These are phyloP conservation scores for Proctacanthus coquilletti DNA, from an alignment of 1,140 invertebrate genomes.

Conservation along the genomic window DNA sequence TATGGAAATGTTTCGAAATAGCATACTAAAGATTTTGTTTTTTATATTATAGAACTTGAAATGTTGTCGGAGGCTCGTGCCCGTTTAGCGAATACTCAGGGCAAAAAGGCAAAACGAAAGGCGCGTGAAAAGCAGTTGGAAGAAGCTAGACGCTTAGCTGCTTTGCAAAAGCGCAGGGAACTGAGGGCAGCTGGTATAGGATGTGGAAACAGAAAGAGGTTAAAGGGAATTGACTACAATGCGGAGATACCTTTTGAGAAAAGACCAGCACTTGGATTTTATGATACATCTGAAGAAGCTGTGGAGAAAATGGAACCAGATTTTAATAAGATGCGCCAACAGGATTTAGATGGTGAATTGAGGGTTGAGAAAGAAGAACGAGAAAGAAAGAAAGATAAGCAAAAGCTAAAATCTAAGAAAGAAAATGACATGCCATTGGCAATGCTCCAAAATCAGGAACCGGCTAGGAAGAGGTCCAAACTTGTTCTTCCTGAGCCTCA, in stretches of 20 bases:
- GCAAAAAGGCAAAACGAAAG: slow-evolving; percentile 98
- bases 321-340: slow-evolving; percentile 76
- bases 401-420: slow-evolving; percentile 85
- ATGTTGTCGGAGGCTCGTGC: slow-evolving; percentile 98
- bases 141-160: slow-evolving; percentile 89
- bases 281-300: slow-evolving; percentile 80
- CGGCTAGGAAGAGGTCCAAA: slow-evolving; percentile 86
- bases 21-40: slow-evolving; percentile 4
- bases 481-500: slow-evolving; percentile 92
- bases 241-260: slow-evolving; percentile 97
- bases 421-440: slow-evolving; percentile 91
- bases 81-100: slow-evolving; percentile 95
- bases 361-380: slow-evolving; percentile 78
- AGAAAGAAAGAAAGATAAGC: slow-evolving; percentile 77
- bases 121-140: slow-evolving; percentile 97
- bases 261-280: slow-evolving; percentile 77
- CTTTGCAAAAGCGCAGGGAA: slow-evolving; percentile 91
- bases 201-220: slow-evolving; percentile 23
- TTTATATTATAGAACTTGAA: slow-evolving; percentile 65
- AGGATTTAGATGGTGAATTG: slow-evolving; percentile 85
- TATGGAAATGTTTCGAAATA: not conserved
- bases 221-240: slow-evolving; percentile 87
- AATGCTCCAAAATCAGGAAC: slow-evolving; percentile 81
- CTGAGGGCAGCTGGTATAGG: slow-evolving; percentile 93
- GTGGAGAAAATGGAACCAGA: slow-evolving; percentile 79